Evolutionary conservation across 35 echinoderm and acorn worm species (phyloP).

Genomic region (Heliocidaris erythrogramma): DNA sequence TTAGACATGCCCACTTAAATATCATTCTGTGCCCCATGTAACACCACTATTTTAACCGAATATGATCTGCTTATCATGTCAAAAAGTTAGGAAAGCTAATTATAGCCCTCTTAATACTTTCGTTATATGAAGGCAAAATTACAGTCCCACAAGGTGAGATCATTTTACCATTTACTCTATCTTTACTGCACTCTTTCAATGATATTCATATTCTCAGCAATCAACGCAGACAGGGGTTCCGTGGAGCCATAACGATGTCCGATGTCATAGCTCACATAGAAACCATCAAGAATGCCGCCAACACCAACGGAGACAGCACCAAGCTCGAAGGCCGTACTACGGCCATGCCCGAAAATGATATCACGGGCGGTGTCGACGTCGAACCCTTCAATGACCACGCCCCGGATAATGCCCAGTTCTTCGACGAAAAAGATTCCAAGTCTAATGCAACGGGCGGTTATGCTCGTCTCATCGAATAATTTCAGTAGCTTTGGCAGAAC

Average conservation of each 20-base stretch:
- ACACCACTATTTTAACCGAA: too few species aligned
- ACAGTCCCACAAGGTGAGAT: background rate
- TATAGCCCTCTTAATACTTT: too few species aligned
- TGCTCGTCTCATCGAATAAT: conserved; percentile 30
- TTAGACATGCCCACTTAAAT: too few species aligned
- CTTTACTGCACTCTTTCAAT: background rate
- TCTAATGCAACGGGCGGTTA: conserved; percentile 6
- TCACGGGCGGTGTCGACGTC: background rate
- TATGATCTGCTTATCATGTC: too few species aligned
- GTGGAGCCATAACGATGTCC: conserved; percentile 1
- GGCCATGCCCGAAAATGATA: conserved; percentile 8
- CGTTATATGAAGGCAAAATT: background rate
- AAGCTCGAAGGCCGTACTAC: background rate
- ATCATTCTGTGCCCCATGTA: too few species aligned
- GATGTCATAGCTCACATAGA: conserved; percentile 38
- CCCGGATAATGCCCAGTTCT: background rate
- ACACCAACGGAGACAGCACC: background rate
- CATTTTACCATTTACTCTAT: background rate
- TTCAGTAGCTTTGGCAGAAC: background rate
- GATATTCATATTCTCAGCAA: background rate
- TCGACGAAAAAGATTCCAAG: conserved; percentile 23
- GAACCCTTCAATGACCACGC: background rate
- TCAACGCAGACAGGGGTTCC: background rate
- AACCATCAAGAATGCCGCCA: background rate
- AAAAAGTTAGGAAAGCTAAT: too few species aligned